phyloP scores from a whole-genome alignment of 2,113 vertebrate species.

The Erinaceus europaeus region DNA sequence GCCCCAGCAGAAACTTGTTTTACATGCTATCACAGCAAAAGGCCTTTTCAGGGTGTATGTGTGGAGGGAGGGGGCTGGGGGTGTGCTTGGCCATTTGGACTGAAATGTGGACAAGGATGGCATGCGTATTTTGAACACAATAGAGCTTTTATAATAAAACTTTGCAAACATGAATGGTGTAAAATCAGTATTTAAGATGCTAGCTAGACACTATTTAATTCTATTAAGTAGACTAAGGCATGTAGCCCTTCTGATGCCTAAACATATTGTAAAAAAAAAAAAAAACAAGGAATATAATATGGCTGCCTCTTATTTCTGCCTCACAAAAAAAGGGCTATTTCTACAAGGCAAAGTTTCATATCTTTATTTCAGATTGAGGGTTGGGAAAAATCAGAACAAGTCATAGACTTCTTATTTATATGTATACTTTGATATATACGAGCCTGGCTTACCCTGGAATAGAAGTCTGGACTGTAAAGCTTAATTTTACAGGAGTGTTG shows the following conservation, averaged over 20 bases:
- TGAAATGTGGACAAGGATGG: slow-evolving; percentile 35
- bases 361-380: slow-evolving; percentile 48
- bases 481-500: neutral
- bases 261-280: slow-evolving; percentile 22
- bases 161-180: slow-evolving; percentile 37
- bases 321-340: slow-evolving; percentile 76
- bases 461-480: slow-evolving; percentile 44
- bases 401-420: slow-evolving; percentile 21
- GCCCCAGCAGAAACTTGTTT: neutral
- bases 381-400: slow-evolving; percentile 37
- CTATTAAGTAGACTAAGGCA: slow-evolving; percentile 33
- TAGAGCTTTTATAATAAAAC: slow-evolving; percentile 53
- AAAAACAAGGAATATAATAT: too few species aligned
- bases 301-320: slow-evolving; percentile 48
- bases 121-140: slow-evolving; percentile 60
- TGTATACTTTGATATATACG: slow-evolving; percentile 27
- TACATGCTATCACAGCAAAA: neutral
- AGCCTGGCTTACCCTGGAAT: slow-evolving; percentile 38
- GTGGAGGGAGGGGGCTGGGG: too few species aligned
- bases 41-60: neutral
- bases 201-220: slow-evolving; percentile 28
- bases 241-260: slow-evolving; percentile 20
- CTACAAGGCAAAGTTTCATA: slow-evolving; percentile 54
- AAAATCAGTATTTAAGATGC: neutral
- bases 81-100: neutral